Percentiles rank a stretch among this genome's conserved stretches.
These are phyloP conservation scores for Dryoscopus gambensis DNA, from an alignment of 2,113 vertebrate genomes.

Conservation along the genomic window DNA sequence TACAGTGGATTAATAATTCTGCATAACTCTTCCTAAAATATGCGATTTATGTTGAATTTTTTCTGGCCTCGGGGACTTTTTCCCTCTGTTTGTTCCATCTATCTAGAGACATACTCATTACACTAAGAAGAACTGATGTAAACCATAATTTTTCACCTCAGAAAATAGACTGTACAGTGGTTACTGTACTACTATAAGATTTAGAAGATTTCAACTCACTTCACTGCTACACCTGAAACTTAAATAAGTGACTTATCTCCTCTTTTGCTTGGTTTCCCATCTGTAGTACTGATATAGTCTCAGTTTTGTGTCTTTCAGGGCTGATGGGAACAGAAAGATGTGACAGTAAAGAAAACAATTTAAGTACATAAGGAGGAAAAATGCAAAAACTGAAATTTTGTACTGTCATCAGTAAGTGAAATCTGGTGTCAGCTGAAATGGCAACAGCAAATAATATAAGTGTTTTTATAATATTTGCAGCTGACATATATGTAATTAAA, in stretches of 20 bases:
- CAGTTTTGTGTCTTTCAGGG: not conserved
- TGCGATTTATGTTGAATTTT: not conserved
- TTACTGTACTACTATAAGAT: not conserved
- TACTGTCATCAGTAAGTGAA: not conserved
- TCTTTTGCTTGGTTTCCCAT: not conserved
- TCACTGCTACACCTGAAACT: not conserved
- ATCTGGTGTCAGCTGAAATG: not conserved
- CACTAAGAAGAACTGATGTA: not conserved
- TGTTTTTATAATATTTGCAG: not conserved
- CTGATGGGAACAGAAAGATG: not conserved
- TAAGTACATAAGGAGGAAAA: not conserved
- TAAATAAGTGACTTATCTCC: not conserved
- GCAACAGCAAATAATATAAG: not conserved
- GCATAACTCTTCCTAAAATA: not conserved
- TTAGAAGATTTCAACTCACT: not conserved
- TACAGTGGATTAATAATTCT: not conserved
- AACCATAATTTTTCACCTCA: not conserved
- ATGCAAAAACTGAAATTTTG: not conserved
- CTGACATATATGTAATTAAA: not conserved
- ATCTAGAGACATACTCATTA: not conserved
- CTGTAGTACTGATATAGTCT: not conserved
- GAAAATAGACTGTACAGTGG: not conserved
- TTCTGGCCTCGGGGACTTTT: not conserved
- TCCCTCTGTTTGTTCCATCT: rapidly evolving
- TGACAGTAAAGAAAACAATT: not conserved